phyloP scores from a whole-genome alignment of 2,888 invertebrate species.

The Marronus borbonicus region DNA sequence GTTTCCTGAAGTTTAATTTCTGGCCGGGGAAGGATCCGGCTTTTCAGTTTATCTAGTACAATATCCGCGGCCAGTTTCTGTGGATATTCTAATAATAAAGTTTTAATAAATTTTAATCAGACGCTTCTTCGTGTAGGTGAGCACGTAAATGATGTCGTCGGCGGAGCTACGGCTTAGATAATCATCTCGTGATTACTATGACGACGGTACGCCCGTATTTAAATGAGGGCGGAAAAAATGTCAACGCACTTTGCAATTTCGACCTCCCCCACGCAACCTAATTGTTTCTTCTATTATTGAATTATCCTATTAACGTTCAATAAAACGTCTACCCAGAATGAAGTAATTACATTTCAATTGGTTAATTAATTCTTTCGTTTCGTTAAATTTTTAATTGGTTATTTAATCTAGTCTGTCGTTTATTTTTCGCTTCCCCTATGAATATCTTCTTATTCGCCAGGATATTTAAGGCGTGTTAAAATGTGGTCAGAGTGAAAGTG shows the following conservation, averaged over 20 bases:
- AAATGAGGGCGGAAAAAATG: constrained; percentile 47
- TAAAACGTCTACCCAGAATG: constrained; percentile 58
- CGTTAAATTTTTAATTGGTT: constrained; percentile 62
- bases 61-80: constrained; percentile 20
- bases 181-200: constrained; percentile 10
- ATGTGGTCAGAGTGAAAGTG: neutral
- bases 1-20: constrained; percentile 50
- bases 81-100: constrained; percentile 46
- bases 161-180: constrained; percentile 8
- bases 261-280: constrained; percentile 52
- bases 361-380: constrained; percentile 67
- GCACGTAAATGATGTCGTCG: constrained; percentile 1
- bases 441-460: constrained; percentile 32
- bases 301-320: constrained; percentile 58
- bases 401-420: constrained; percentile 54
- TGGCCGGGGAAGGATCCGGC: constrained; percentile 38
- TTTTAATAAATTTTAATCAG: constrained; percentile 50
- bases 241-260: constrained; percentile 52
- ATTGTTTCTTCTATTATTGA: constrained; percentile 61
- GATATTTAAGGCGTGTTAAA: neutral
- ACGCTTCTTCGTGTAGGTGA: constrained; percentile 31
- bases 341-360: constrained; percentile 68
- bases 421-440: constrained; percentile 43
- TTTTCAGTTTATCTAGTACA: constrained; percentile 37
- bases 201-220: constrained; percentile 22